Base-by-base conservation (phyloP, 2,113 vertebrate genomes). In the Pomatostomus ruficeps region DNA sequence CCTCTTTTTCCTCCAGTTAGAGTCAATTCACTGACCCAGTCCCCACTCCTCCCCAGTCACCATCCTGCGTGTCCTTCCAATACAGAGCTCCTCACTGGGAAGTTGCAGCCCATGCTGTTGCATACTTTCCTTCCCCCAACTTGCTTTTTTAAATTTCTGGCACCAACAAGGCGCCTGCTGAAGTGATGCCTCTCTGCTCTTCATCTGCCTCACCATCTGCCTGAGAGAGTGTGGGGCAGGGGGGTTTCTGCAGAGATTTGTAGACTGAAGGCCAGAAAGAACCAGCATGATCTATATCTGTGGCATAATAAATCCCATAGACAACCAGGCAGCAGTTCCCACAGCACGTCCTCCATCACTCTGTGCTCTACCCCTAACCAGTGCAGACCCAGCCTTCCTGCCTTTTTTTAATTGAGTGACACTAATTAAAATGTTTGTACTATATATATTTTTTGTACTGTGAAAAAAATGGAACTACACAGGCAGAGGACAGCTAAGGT, bases 161-260 rank as follows among this genome's bases (percentile, higher is more conserved):
- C 84, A 95, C 42, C 36, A 65, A 7, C 31, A 52, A 76, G 74
- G 58, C 1, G 0, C 80, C 76, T 61, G 35, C 87, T 95, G 91
- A 91, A 94, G 84, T 79, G 88, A 70, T 91, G 79, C 62, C 68
- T 95, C 78, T 80, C 85, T 83, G 81, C 46, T 96, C 58, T 70
- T 96, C 94, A 74, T 91, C 95, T 95, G 91, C 89, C 77, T 71
- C 48, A n/a, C 93, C 91, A 87, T 91, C 93, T 97, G 93, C 71
- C 86, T 25, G 54, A 36, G 87, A 81, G 10, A 46, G 33, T 0
- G 0, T 2, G 2, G 87, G 58, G 49, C 84, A 93, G 51, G 18
- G 40, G n/a, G 19, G 22, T 23, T 91, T 91, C 91, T 76, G 87
- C 49, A 76, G 81, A 62, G 87, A 89, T 54, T 38, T 92, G 54